Evolutionary conservation across 2,113 vertebrate genomes (phyloP), one percentile per base, ranked within the genome.

Genomic region (Aphelocoma coerulescens): DNA sequence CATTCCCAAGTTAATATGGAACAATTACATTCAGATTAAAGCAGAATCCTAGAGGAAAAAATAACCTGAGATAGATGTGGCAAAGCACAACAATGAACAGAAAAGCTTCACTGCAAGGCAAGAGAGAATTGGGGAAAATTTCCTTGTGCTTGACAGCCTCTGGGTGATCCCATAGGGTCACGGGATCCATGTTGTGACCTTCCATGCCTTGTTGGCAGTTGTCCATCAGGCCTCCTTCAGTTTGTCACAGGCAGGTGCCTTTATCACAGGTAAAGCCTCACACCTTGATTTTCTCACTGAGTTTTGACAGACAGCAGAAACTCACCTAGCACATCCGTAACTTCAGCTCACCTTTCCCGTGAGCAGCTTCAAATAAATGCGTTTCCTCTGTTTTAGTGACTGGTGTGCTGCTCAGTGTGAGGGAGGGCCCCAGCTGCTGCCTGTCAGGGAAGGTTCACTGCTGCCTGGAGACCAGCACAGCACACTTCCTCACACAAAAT

Each of bases 11-110:
- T 85, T 93, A 84, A 93, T 72, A 43, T 44, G 24, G 65, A 90
- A 88, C 67, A 91, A 96, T 88, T 85, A 67, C n/a, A 52, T 88
- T 84, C 68, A 93, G 92, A 93, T 95, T 96, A 93, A 95, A 96
- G 86, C 83, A 93, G 65, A 71, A 77, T 91, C 72, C 33, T 35
- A 77, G 86, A 71, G 57, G 28, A 54, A 86, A 66, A 66, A 44
- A 7, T 26, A 82, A 8, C 16, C 59, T 73, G 55, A 69, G 49
- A 59, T 59, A 73, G 46, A 71, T 89, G 52, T 52, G 65, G 57
- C 65, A 89, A 78, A 92, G 52, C 61, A 75, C 39, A 95, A 71
- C 5, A 20, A 26, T 55, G 61, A 92, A 74, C 19, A 85, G 48
- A 95, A 89, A 81, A 88, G 21, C 55, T 93, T 91, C 80, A 63